These are phyloP conservation scores for Drosophila greeni DNA, from an alignment of 2,888 invertebrate genomes.

Conservation along the genomic window DNA sequence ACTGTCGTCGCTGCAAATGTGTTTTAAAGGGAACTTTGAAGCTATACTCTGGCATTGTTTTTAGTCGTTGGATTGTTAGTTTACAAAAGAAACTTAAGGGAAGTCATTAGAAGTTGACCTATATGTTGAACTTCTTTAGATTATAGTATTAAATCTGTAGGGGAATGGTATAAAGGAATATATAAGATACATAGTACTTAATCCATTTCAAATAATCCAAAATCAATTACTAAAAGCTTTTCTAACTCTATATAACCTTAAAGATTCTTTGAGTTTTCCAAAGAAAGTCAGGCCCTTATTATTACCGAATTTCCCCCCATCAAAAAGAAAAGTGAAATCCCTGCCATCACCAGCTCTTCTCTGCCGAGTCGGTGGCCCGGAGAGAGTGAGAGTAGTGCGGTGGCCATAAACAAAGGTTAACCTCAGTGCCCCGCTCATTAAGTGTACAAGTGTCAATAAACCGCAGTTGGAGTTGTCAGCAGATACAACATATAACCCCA, in stretches of 20 bases:
- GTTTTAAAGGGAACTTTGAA: background rate
- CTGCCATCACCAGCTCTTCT: constrained; percentile 9
- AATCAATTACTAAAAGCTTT: no score
- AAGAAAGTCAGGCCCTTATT: background rate
- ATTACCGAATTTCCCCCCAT: constrained; percentile 15
- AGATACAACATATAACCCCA: constrained; percentile 10
- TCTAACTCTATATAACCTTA: background rate
- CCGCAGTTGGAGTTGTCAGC: constrained; percentile 50
- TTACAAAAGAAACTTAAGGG: background rate
- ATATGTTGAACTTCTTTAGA: background rate
- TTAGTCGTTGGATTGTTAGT: background rate
- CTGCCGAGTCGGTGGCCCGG: constrained; percentile 14
- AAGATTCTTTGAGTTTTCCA: background rate
- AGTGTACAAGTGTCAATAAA: constrained; percentile 70
- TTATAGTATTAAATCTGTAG: background rate
- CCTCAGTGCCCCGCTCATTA: constrained; percentile 61
- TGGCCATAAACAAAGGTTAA: constrained; percentile 50
- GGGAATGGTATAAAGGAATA: no score
- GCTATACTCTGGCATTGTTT: constrained; percentile 3
- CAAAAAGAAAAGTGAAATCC: constrained; percentile 43
- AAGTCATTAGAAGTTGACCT: background rate
- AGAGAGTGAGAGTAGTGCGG: constrained; percentile 44
- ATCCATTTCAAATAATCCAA: no score
- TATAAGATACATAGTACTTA: no score
- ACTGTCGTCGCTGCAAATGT: background rate